phyloP scores from a whole-genome alignment of 2,797 vertebrate species.

The Ibycter americanus region DNA sequence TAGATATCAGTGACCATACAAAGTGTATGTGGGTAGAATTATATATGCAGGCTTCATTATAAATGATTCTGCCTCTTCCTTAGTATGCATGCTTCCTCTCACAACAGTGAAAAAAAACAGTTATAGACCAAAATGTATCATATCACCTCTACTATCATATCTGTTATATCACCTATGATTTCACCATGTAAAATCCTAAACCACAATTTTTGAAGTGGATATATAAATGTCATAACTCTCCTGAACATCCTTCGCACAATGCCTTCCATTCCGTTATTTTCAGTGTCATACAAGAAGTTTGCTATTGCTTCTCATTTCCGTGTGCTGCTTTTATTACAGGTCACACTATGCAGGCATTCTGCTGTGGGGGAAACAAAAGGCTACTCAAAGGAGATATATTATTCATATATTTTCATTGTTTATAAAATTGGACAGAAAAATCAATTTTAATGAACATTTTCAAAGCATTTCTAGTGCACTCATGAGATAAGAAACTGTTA shows the following conservation, averaged over 20 bases:
- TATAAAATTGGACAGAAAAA: slow-evolving; percentile 19
- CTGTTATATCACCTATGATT: background rate
- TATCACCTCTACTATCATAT: background rate
- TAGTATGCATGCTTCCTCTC: background rate
- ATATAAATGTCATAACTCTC: background rate
- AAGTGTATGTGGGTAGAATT: rapidly evolving
- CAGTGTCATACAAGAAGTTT: background rate
- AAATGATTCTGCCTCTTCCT: background rate
- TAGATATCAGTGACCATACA: background rate
- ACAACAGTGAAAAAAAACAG: too few species aligned
- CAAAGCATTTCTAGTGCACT: background rate
- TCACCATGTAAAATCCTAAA: background rate
- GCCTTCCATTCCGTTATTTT: background rate
- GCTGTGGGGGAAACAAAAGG: background rate
- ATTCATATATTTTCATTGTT: background rate
- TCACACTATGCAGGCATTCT: background rate
- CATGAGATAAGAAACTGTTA: background rate
- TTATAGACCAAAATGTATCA: too few species aligned
- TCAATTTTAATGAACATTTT: slow-evolving; percentile 42
- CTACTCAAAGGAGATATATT: background rate
- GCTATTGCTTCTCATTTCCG: background rate
- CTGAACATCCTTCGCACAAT: background rate
- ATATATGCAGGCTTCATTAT: background rate
- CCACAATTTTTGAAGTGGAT: background rate
- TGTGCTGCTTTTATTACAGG: background rate